Conservation (phyloP, 2,888 invertebrate species). For the Dione vanillae region DNA sequence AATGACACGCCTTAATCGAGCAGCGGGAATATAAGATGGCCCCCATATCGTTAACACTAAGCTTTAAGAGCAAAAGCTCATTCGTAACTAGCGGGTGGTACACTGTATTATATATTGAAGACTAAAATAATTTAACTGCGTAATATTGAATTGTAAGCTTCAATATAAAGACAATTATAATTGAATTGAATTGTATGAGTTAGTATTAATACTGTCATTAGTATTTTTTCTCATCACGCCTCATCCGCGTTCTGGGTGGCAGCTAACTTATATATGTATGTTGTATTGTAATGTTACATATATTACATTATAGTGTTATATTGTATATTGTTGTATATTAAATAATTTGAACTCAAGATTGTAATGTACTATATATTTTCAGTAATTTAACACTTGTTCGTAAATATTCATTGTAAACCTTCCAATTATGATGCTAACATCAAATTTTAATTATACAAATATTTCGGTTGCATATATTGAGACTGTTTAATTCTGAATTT, state of each 20-base stretch:
- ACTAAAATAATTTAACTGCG: background rate
- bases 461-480: too few species aligned
- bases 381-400: too few species aligned
- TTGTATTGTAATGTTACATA: too few species aligned
- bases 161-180: background rate
- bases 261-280: background rate
- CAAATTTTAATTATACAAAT: too few species aligned
- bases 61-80: slow-evolving; percentile 64
- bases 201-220: background rate
- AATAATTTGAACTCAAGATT: too few species aligned
- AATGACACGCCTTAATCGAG: slow-evolving; percentile 10
- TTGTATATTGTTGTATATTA: too few species aligned
- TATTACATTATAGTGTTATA: too few species aligned
- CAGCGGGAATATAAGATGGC: slow-evolving; percentile 4
- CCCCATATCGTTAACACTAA: slow-evolving; percentile 55
- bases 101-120: background rate
- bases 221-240: background rate
- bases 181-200: background rate
- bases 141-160: background rate
- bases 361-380: too few species aligned
- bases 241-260: slow-evolving; percentile 6
- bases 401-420: too few species aligned
- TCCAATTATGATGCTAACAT: too few species aligned
- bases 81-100: slow-evolving; percentile 25
- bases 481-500: too few species aligned